Conservation (phyloP, 2,888 invertebrate species). For the Chesias legatella region DNA sequence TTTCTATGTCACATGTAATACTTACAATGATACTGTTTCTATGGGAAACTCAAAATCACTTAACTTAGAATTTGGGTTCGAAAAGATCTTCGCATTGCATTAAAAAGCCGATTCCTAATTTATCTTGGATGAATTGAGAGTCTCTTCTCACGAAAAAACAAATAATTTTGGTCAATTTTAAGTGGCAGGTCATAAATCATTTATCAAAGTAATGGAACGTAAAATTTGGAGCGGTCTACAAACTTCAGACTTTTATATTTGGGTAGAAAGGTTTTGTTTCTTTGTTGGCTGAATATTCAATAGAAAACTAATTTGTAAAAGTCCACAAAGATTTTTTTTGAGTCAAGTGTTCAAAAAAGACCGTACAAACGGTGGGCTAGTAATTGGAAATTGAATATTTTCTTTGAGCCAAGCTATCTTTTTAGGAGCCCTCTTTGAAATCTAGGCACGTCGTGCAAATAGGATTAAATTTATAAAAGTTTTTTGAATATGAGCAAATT, state of each 20-base stretch:
- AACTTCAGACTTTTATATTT: slow-evolving; percentile 31
- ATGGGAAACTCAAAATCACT: too few species aligned
- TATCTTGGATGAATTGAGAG: too few species aligned
- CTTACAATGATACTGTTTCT: too few species aligned
- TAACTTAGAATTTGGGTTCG: too few species aligned
- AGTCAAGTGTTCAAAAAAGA: slow-evolving; percentile 7
- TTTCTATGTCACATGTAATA: too few species aligned
- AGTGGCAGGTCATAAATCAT: slow-evolving; percentile 37
- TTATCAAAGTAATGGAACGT: slow-evolving; percentile 31
- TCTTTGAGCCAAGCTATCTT: background rate
- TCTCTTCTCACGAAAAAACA: too few species aligned
- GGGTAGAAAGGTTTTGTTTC: slow-evolving; percentile 20
- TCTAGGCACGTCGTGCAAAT: too few species aligned
- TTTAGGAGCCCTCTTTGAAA: background rate
- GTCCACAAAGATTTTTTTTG: slow-evolving; percentile 15
- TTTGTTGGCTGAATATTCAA: slow-evolving; percentile 24
- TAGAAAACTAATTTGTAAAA: slow-evolving; percentile 23
- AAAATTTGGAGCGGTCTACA: slow-evolving; percentile 17
- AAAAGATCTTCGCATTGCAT: too few species aligned
- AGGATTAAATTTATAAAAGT: too few species aligned
- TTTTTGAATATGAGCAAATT: too few species aligned
- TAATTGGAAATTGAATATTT: slow-evolving; percentile 1
- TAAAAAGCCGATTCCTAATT: too few species aligned
- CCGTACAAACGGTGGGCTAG: slow-evolving; percentile 2
- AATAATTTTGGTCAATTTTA: slow-evolving; percentile 11